These are phyloP conservation scores for Heliconius hewitsoni DNA, from an alignment of 1,140 invertebrate genomes.

Conservation along the genomic window DNA sequence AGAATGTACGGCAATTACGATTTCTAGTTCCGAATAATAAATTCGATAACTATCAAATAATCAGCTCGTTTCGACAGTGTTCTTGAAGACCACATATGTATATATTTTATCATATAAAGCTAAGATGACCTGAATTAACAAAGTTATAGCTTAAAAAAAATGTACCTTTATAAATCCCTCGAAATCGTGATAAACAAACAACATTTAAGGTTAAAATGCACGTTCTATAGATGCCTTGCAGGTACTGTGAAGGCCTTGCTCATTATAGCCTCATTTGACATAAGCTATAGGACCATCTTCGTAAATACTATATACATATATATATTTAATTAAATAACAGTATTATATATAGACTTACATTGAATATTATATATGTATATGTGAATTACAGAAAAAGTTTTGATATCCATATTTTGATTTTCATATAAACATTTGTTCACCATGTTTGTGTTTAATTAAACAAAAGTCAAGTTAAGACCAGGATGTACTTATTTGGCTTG, in stretches of 20 bases:
- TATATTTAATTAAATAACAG: background rate
- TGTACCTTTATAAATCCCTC: background rate
- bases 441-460: background rate
- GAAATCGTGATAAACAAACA: background rate
- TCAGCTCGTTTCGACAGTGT: no score
- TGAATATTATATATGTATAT: constrained; percentile 7
- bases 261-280: background rate
- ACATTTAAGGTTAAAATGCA: constrained; percentile 17
- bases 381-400: background rate
- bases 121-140: background rate
- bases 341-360: background rate
- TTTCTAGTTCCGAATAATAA: background rate
- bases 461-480: background rate
- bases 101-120: background rate
- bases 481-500: background rate
- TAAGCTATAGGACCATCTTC: constrained; percentile 1
- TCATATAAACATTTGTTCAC: background rate
- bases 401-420: background rate
- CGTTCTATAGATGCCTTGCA: constrained; percentile 1
- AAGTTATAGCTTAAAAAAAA: background rate
- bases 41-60: no score
- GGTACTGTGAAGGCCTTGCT: constrained; percentile 11
- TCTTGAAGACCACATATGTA: no score
- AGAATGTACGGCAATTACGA: background rate
- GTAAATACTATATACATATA: background rate